Percentiles rank a stretch among this genome's conserved stretches.
phyloP scores from a whole-genome alignment of 2,888 invertebrate species.

The Athripsodes cinereus region DNA sequence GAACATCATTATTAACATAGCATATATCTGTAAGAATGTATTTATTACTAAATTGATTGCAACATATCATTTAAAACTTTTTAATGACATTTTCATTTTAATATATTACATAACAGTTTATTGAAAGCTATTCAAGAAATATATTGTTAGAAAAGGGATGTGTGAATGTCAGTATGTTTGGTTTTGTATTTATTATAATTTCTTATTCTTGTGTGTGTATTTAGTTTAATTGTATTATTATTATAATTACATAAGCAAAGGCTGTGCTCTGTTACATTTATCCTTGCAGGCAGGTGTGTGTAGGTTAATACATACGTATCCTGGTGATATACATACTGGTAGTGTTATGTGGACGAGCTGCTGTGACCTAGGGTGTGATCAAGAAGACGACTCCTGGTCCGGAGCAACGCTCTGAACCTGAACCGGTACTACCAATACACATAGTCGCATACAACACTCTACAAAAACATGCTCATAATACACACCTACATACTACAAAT shows the following conservation, averaged over 20 bases:
- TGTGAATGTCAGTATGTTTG: no score
- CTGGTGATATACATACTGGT: slow-evolving; percentile 9
- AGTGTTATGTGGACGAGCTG: slow-evolving; percentile 25
- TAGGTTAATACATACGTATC: slow-evolving; percentile 36
- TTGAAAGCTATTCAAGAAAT: no score
- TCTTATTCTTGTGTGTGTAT: background rate
- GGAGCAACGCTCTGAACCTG: slow-evolving; percentile 37
- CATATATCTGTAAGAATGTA: no score
- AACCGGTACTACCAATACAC: slow-evolving; percentile 45
- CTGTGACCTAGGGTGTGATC: slow-evolving; percentile 31
- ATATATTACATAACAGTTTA: no score
- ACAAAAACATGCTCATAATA: background rate
- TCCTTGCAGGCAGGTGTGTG: slow-evolving; percentile 54
- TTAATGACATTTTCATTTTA: no score
- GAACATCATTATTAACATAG: no score
- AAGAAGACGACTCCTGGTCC: slow-evolving; percentile 37
- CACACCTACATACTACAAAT: no score
- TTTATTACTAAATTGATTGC: no score
- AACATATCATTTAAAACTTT: no score
- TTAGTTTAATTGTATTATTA: background rate
- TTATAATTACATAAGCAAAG: slow-evolving; percentile 35
- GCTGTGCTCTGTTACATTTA: slow-evolving; percentile 48
- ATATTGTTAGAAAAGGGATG: no score
- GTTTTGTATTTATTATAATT: background rate
- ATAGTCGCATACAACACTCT: slow-evolving; percentile 16